Conservation (phyloP, 2,888 invertebrate species). For the Leptopilina syphax region DNA sequence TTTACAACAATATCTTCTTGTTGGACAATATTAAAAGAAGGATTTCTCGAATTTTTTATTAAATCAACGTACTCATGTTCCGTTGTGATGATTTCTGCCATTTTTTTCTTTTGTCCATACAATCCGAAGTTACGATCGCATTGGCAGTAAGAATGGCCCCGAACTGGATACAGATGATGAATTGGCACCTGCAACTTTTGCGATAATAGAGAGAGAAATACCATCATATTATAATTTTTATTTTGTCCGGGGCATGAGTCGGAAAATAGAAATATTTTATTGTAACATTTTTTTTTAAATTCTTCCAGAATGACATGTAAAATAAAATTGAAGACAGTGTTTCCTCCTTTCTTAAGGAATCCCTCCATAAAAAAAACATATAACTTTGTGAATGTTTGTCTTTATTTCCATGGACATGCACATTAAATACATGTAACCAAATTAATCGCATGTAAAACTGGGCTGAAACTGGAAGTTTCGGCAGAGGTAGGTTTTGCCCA, state of each 20-base stretch:
- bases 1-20: slow-evolving; percentile 38
- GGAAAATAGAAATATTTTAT: slow-evolving; percentile 30
- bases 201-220: slow-evolving; percentile 48
- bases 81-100: slow-evolving; percentile 47
- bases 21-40: slow-evolving; percentile 42
- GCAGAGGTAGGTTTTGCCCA: too few species aligned
- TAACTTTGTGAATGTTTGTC: neutral
- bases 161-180: slow-evolving; percentile 48
- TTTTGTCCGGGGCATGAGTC: slow-evolving; percentile 48
- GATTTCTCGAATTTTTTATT: slow-evolving; percentile 44
- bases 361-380: neutral
- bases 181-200: slow-evolving; percentile 43
- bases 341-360: neutral
- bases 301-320: slow-evolving; percentile 4
- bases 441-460: neutral
- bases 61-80: slow-evolving; percentile 42
- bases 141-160: slow-evolving; percentile 52
- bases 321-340: slow-evolving; percentile 10
- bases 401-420: neutral
- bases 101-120: slow-evolving; percentile 47
- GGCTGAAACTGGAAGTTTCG: too few species aligned
- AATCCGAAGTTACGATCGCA: slow-evolving; percentile 53
- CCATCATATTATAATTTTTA: slow-evolving; percentile 48
- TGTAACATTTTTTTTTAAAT: neutral
- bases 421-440: slow-evolving; percentile 11